Base-by-base conservation (phyloP, 2,888 invertebrate species). In the Lithophane ornitopus region DNA sequence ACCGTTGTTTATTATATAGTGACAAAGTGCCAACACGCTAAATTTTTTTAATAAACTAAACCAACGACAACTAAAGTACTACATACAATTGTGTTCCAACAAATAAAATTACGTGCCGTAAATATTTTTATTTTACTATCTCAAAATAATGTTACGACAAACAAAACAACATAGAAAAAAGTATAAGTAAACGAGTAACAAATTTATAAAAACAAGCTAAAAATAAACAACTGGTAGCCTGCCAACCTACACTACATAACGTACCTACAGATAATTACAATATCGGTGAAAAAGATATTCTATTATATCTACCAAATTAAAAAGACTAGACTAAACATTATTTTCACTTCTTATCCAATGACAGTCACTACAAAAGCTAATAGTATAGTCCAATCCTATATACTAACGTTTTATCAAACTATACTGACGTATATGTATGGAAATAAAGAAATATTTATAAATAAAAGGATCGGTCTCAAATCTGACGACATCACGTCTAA, bases 401-500 rank as follows among this genome's bases (percentile, higher is more conserved):
- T 22, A n/a, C 7, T 9, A 19, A 41, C 8, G 44, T 54, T 44
- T 14, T 56, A 19, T 34, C 22, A 46, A 65, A 46, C n/a, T 11
- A 1, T 16, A 8, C 14, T n/a, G 44, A 59, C n/a, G n/a, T n/a
- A n/a, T n/a, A 46, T 9, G 39, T 41, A 69, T 56, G 65, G 12
- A 74, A 63, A 73, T 49, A 70, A 66, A 76, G 62, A 41, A 49
- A 52, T 58, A 74, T 58, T 34, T 34, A 34, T 34, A 34, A 34
- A 71, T 61, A 41, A 66, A 69, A 76, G 58, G 70, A 49, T 49
- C n/a, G 41, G 26, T 72, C 49, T 76, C 58, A 70, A 80, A 79
- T 77, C 54, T 74, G 78, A n/a, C 68, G 63, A 59, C 65, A 70
- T 76, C 75, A 76, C 70, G 75, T 69, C 76, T 78, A 63, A 78